Base-by-base conservation (phyloP, 2,797 vertebrate genomes). In the Girardinus metallicus region DNA sequence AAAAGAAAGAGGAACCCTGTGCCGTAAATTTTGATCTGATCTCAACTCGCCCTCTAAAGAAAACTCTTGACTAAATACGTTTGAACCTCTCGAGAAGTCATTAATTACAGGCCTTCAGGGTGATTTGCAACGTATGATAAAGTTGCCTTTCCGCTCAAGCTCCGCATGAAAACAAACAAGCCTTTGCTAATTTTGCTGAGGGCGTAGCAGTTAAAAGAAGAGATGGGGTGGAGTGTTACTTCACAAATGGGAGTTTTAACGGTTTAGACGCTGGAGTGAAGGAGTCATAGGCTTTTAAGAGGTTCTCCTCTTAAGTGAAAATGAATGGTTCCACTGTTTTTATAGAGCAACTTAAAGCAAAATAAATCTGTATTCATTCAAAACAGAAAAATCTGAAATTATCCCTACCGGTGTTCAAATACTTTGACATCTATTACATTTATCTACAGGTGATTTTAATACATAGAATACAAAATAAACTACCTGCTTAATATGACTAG, bases 221-320 rank as follows among this genome's bases (percentile, higher is more conserved):
- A 83, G 64, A 80, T 83, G 80, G 84, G 82, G 84, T 21, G 53
- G 80, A 41, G 82, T 82, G 78, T 76, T 73, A 79, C 81, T 72
- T 75, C 41, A 5, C 36, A 13, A n/a, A 70, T 18, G 31, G 31
- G 62, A 36, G 21, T 36, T 66, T 39, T 39, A 39, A 66, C 21
- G 1, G 34, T 39, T 53, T 66, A 36, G 34, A 64, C 0, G 1
- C 18, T 66, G 31, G 15, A 36, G 36, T 2, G 34, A 66, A 39
- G 34, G 18, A 39, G 31, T 66, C 31, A 16, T 16, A 15, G 60
- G 31, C 31, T 18, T 15, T 1, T 16, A 36, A 36, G 31, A 36
- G 62, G 29, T 43, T 23, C 11, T 43, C 12, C 39, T 70, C 6
- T 43, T n/a, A 23, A 26, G 18, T 68, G 34, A 68, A 39, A 68